Evolutionary conservation across 2,113 vertebrate species (phyloP).

Genomic region (Xenopus tropicalis): UCB_Xtro_10.0 CM004445.2:68828001-68828500

Average conservation of each 20-base stretch:
- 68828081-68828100: background rate
- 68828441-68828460: no score
- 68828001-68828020: no score
- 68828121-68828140: slow-evolving; percentile 21
- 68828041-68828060: background rate
- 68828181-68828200: slow-evolving; percentile 18
- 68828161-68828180: slow-evolving; percentile 33
- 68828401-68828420: no score
- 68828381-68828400: background rate
- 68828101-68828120: slow-evolving; percentile 28
- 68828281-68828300: slow-evolving; percentile 40
- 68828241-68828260: slow-evolving; percentile 35
- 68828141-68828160: slow-evolving; percentile 33
- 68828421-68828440: no score
- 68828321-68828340: no score
- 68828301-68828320: slow-evolving; percentile 34
- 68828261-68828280: slow-evolving; percentile 37
- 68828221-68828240: slow-evolving; percentile 43
- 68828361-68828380: no score
- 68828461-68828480: no score
- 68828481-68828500: no score
- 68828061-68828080: background rate
- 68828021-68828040: no score
- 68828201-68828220: slow-evolving; percentile 34
- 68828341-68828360: no score